Percentiles rank a stretch among this genome's conserved stretches.
phyloP scores from a whole-genome alignment of 2,797 vertebrate species.

The Micromesistius poutassou region DNA sequence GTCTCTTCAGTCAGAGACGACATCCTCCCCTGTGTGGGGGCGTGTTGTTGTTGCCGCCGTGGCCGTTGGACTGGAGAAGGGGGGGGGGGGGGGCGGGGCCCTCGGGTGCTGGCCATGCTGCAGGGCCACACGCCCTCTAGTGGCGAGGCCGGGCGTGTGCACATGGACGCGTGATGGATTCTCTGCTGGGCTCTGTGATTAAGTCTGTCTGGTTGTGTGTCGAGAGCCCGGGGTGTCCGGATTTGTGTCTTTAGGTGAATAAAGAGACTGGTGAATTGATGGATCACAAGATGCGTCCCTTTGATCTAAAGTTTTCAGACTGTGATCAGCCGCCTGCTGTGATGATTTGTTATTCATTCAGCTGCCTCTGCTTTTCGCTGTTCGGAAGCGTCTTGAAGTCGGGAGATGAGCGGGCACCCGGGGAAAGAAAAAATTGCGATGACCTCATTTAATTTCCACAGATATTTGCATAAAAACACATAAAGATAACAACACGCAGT shows the following conservation, averaged over 20 bases:
- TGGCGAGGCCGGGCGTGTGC: conserved; percentile 40
- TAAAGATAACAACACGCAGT: background rate
- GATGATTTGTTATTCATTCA: background rate
- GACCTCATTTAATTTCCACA: background rate
- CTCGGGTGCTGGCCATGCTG: conserved; percentile 41
- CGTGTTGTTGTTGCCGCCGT: conserved; percentile 44
- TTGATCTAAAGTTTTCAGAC: background rate
- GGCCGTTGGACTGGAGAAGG: conserved; percentile 44
- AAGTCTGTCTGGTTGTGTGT: background rate
- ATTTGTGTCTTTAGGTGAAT: background rate
- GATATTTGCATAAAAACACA: background rate
- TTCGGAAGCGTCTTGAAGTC: background rate
- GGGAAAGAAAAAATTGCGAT: background rate
- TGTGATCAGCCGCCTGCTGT: background rate
- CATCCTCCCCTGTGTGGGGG: conserved; percentile 45
- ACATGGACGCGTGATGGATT: conserved; percentile 12
- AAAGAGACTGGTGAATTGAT: background rate
- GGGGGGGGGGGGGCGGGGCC: conserved; percentile 46
- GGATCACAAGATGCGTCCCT: background rate
- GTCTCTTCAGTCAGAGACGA: conserved; percentile 21
- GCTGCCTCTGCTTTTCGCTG: background rate
- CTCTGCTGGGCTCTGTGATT: conserved; percentile 26
- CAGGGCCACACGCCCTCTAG: conserved; percentile 54
- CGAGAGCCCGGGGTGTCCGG: background rate
- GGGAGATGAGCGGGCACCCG: background rate